Conservation (phyloP, 2,888 invertebrate genomes). For the Cheilosia soror region DNA sequence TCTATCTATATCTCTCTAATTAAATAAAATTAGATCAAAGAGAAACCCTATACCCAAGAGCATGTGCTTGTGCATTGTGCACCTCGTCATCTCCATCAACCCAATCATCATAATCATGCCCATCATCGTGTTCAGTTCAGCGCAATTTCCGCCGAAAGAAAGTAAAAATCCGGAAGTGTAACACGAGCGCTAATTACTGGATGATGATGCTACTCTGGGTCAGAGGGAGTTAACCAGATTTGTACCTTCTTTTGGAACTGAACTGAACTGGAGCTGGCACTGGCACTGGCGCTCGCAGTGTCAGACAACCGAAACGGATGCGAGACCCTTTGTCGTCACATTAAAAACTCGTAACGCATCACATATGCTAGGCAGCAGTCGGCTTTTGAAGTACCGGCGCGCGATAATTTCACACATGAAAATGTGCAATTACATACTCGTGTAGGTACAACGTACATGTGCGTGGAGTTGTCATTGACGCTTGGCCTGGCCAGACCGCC, state of each 20-base stretch:
- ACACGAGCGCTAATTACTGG: constrained; percentile 49
- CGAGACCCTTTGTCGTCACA: constrained; percentile 64
- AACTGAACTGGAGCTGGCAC: constrained; percentile 25
- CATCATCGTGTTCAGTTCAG: constrained; percentile 31
- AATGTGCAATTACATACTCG: constrained; percentile 65
- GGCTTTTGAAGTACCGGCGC: constrained; percentile 68
- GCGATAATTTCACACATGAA: constrained; percentile 75
- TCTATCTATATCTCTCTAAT: neutral
- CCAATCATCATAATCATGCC: constrained; percentile 24
- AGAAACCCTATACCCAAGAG: too few relatives aligned
- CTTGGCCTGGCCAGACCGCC: constrained; percentile 52
- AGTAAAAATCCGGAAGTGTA: constrained; percentile 69
- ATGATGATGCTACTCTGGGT: constrained; percentile 44
- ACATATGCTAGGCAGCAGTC: constrained; percentile 52
- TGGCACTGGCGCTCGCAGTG: constrained; percentile 15
- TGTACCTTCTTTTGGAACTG: constrained; percentile 35
- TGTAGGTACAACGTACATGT: constrained; percentile 37
- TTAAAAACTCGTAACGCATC: constrained; percentile 74
- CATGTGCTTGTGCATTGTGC: neutral
- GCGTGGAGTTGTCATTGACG: constrained; percentile 70
- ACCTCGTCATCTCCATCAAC: neutral
- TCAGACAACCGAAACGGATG: constrained; percentile 65
- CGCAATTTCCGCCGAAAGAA: constrained; percentile 54
- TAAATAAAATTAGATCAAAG: constrained; percentile 10
- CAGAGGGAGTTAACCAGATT: constrained; percentile 58